Base-by-base conservation (phyloP, 1,140 invertebrate genomes). In the Drosophila serrata region DNA sequence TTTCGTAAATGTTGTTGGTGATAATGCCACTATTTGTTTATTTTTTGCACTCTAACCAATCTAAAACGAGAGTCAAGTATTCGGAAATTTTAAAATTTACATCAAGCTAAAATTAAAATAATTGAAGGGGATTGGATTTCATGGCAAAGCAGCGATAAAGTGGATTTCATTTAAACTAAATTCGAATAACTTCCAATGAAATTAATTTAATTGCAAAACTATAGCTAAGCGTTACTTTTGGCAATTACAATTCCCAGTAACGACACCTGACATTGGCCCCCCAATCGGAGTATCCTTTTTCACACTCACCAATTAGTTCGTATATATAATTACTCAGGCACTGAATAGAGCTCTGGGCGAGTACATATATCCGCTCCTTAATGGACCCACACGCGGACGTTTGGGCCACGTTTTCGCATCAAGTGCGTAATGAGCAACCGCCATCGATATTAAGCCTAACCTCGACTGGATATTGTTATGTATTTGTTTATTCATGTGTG, bases 401-500 rank as follows among this genome's bases (percentile, higher is more conserved):
- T 60, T 27, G 19, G 37, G 49, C 63, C 42, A 53, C 61, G 65
- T 67, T 65, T 69, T 53, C 46, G 31, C 65, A 67, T 69, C 29
- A 31, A 24, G 37, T 35, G 24, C 42, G 33, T 69, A 68, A 78
- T 78, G 75, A 45, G 39, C 33, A 33, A 33, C 45, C 48, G 37
- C 4, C 42, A 43, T 17, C 63, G 49, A 57, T 45, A 48, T 31
- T 73, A 62, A 45, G 55, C 53, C 73, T 60, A 63, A 55, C 74
- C 43, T 40, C 22, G 22, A 17, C 60, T 62, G 55, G 31, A 40
- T 33, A 29, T 49, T 73, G 39, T 74, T 67, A 31, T 61, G 62
- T 82, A 72, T 73, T 76, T 82, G 79, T 72, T 76, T 74, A 61
- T 46, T 65, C 59, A 67, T 72, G 82, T 68, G 79, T 76, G 58